phyloP scores from a whole-genome alignment of 2,113 vertebrate species.

The Anoura caudifer region DNA sequence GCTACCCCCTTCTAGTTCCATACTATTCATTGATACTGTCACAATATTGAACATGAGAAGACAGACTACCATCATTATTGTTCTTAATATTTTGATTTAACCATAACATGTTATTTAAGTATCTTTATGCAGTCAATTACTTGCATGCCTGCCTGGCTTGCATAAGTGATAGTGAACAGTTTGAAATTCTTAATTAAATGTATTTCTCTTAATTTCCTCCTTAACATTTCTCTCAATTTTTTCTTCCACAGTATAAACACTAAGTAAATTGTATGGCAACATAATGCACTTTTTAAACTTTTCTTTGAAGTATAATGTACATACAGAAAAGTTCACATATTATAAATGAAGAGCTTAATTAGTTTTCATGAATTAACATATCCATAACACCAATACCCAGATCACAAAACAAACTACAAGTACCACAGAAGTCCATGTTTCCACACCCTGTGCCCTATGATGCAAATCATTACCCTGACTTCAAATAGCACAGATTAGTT shows the following conservation, averaged over 20 bases:
- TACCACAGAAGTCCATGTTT: neutral
- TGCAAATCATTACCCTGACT: neutral
- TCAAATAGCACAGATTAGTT: neutral
- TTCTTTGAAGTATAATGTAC: neutral
- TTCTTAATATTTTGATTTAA: neutral
- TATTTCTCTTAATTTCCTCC: neutral
- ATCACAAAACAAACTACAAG: neutral
- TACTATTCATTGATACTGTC: neutral
- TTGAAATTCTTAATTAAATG: neutral
- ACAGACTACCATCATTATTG: neutral
- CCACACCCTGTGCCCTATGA: neutral
- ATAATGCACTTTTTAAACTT: neutral
- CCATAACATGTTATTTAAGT: neutral
- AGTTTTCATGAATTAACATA: neutral
- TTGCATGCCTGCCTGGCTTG: neutral
- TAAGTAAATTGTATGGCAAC: neutral
- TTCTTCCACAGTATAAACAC: neutral
- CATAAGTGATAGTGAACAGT: neutral
- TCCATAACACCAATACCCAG: neutral
- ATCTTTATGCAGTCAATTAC: neutral
- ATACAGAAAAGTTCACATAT: neutral
- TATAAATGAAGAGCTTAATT: neutral
- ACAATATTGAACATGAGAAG: neutral
- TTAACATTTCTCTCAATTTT: neutral
- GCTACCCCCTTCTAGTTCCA: neutral